Evolutionary conservation across 2,888 invertebrate genomes (phyloP).

Genomic region (Megaustenia siamemsis): DNA sequence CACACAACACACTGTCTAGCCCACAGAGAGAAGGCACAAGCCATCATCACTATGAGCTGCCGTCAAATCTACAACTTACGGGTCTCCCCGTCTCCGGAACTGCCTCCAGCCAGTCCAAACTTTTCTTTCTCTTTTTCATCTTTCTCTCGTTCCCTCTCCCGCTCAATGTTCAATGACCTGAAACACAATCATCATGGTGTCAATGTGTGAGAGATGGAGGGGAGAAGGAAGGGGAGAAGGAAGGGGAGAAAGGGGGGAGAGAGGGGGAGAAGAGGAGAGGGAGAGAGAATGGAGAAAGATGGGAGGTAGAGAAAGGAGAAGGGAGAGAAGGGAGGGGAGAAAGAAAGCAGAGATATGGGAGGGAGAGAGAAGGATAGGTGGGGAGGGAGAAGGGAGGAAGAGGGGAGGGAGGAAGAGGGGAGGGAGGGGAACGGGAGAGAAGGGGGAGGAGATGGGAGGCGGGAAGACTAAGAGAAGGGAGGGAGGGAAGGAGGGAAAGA

Average conservation of each 20-base stretch:
- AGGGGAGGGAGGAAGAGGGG: no score
- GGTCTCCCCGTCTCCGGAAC: constrained; percentile 54
- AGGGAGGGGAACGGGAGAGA: no score
- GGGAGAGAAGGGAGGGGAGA: not conserved
- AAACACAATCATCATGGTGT: constrained; percentile 53
- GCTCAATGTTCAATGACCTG: constrained; percentile 96
- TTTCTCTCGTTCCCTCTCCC: constrained; percentile 85
- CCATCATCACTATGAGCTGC: no score
- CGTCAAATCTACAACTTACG: constrained; percentile 59
- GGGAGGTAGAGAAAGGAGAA: no score
- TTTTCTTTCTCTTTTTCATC: constrained; percentile 60
- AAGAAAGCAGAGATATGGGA: not conserved
- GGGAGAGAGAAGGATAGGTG: constrained; percentile 4
- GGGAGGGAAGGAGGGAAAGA: no score
- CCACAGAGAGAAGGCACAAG: no score
- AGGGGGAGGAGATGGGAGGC: no score
- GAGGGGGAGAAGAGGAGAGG: not conserved
- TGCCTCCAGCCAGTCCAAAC: constrained; percentile 34
- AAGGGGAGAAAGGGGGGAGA: not conserved
- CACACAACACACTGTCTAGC: no score
- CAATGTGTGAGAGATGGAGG: not conserved
- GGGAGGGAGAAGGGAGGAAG: no score
- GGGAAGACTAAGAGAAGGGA: no score
- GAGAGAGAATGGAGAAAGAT: not conserved
- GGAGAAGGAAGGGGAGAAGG: no score